A percentile compares a stretch with the other conserved stretches of the same genome.
Conservation (phyloP, 1,140 invertebrate species). For the Calliopsis andreniformis region DNA sequence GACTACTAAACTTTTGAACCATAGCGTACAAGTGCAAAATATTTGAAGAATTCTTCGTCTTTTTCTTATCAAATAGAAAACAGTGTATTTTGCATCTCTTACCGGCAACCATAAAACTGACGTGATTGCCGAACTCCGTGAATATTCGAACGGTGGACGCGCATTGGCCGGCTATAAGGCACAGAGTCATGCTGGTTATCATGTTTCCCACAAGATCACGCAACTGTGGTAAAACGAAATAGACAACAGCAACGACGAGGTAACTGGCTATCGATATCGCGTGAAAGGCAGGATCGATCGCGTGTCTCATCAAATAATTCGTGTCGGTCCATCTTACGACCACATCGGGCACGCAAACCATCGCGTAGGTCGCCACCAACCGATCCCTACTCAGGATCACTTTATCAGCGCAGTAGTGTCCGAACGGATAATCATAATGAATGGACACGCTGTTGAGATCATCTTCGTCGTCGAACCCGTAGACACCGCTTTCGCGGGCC, state of each 20-base stretch:
- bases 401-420: conserved; percentile 91
- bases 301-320: conserved; percentile 87
- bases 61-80: neutral
- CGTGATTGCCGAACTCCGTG: conserved; percentile 89
- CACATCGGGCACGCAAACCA: conserved; percentile 88
- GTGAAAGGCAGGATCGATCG: conserved; percentile 89
- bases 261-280: conserved; percentile 87
- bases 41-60: neutral
- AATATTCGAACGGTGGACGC: conserved; percentile 90
- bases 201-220: conserved; percentile 92
- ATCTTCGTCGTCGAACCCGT: conserved; percentile 76
- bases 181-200: conserved; percentile 89
- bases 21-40: neutral
- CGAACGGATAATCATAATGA: conserved; percentile 87
- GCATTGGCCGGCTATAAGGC: conserved; percentile 88
- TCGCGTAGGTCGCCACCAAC: conserved; percentile 84
- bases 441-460: conserved; percentile 76
- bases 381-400: conserved; percentile 79
- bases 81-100: conserved; percentile 42
- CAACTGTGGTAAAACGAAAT: conserved; percentile 91
- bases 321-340: conserved; percentile 86
- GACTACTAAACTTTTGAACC: too few species aligned
- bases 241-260: conserved; percentile 89
- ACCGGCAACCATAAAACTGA: conserved; percentile 90
- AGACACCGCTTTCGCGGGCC: conserved; percentile 73